Evolutionary conservation across 2,797 vertebrate species (phyloP), one percentile per base, ranked within the genome.

Genomic region (Chromis chromis): DNA sequence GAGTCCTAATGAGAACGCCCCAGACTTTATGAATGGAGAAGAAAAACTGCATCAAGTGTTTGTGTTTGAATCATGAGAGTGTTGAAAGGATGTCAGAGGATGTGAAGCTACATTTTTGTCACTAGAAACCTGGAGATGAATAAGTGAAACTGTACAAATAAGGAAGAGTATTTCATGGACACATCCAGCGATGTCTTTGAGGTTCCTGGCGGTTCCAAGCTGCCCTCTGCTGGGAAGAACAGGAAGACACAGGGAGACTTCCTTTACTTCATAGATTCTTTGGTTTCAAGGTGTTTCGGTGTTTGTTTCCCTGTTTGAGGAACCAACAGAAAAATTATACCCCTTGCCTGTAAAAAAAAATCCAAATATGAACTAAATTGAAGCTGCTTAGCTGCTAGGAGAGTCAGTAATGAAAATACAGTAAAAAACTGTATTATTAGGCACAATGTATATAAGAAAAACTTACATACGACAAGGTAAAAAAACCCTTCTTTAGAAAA

Each of bases 141-240:
- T 19, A 39, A 72, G 52, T 63, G 31, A 16, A 62, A 60, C 10
- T 33, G 12, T 55, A 67, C 76, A 25, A 67, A 56, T 46, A 24
- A 61, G 72, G 42, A 71, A 28, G 8, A 57, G 59, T 58, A 65
- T 72, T 72, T 79, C 39, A 67, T 39, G 54, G 65, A 55, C 17
- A 75, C 48, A 39, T 61, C 54, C n/a, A 24, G 40, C 74, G 71
- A 82, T 84, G 83, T 79, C 72, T 86, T 3, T 42, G 16, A 46
- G 10, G 3, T 57, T 4, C 17, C 67, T 63, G 56, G 9, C 13
- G 53, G 60, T 21, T 58, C 81, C 44, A 77, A 61, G 76, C 76
- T 85, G 85, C 78, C 79, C 86, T 69, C 90, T 90, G 56, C 78
- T 86, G 89, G 64, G 5, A 53, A 62, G 13, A 6, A 64, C 24